Conservation (phyloP, 2,797 vertebrate genomes). For the Nothura maculosa region DNA sequence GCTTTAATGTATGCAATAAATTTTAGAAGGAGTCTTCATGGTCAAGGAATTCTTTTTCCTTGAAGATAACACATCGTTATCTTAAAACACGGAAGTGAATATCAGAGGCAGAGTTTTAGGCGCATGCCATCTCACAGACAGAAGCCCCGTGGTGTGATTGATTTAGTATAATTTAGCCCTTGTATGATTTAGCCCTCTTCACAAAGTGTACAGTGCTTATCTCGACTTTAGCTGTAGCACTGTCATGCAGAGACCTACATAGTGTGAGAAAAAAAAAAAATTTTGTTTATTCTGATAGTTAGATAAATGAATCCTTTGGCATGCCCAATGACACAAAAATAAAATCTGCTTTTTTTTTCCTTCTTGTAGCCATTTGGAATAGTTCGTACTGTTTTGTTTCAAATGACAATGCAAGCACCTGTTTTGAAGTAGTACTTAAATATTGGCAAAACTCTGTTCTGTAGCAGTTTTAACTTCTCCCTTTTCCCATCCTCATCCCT, state of each 20-base stretch:
- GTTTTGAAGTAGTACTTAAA: background rate
- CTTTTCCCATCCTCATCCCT: conserved; percentile 51
- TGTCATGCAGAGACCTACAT: background rate
- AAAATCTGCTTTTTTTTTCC: background rate
- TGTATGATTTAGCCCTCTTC: background rate
- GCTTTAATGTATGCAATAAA: background rate
- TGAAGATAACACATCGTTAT: background rate
- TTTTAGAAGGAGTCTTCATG: background rate
- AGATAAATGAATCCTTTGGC: background rate
- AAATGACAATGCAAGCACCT: background rate
- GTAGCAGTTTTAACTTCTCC: background rate
- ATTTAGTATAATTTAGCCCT: too few relatives aligned
- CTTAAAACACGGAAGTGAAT: background rate
- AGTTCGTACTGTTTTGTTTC: background rate
- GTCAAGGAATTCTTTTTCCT: background rate
- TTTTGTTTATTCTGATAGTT: background rate
- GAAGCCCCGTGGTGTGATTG: background rate
- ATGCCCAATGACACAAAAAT: background rate
- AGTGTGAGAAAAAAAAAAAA: background rate
- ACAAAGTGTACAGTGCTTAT: background rate
- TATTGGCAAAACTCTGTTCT: background rate
- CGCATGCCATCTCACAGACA: background rate
- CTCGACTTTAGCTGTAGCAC: background rate
- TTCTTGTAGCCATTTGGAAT: background rate
- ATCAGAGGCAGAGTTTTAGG: background rate